phyloP scores from a whole-genome alignment of 2,797 vertebrate species.

The Yasuhikotakia modesta region DNA sequence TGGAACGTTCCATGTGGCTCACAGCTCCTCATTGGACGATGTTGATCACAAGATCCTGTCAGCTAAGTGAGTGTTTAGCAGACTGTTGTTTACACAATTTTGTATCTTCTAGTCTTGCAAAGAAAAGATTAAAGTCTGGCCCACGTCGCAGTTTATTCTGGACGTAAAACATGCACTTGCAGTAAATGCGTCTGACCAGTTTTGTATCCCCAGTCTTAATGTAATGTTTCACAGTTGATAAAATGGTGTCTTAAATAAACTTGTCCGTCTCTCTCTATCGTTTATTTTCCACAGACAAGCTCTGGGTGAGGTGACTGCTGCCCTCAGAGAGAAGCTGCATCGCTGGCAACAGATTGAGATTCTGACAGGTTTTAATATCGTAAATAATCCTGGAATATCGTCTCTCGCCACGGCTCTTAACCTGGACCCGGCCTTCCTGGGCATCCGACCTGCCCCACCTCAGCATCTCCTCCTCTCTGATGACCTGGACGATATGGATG shows the following conservation, averaged over 20 bases:
- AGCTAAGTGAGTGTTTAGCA: slow-evolving; percentile 81
- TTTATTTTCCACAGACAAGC: slow-evolving; percentile 78
- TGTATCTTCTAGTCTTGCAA: neutral
- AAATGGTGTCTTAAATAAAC: no score
- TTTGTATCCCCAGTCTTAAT: no score
- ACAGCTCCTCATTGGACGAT: slow-evolving; percentile 94
- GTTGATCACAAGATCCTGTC: slow-evolving; percentile 97
- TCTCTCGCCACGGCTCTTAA: slow-evolving; percentile 89
- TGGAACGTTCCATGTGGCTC: slow-evolving; percentile 92
- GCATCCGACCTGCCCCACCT: slow-evolving; percentile 84
- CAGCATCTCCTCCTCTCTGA: slow-evolving; percentile 90
- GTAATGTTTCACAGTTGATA: no score
- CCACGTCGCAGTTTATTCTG: neutral
- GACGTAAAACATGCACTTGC: no score
- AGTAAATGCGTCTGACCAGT: no score
- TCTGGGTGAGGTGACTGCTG: slow-evolving; percentile 88
- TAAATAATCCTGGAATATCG: slow-evolving; percentile 90
- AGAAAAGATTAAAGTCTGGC: neutral
- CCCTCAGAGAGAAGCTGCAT: slow-evolving; percentile 90
- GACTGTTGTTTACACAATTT: neutral
- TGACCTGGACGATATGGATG: slow-evolving; percentile 92
- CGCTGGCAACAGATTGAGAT: slow-evolving; percentile 95
- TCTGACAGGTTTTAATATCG: slow-evolving; percentile 88
- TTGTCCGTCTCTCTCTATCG: neutral
- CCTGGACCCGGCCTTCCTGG: slow-evolving; percentile 91